phyloP scores from a whole-genome alignment of 2,113 vertebrate species.

The Actenoides hombroni region DNA sequence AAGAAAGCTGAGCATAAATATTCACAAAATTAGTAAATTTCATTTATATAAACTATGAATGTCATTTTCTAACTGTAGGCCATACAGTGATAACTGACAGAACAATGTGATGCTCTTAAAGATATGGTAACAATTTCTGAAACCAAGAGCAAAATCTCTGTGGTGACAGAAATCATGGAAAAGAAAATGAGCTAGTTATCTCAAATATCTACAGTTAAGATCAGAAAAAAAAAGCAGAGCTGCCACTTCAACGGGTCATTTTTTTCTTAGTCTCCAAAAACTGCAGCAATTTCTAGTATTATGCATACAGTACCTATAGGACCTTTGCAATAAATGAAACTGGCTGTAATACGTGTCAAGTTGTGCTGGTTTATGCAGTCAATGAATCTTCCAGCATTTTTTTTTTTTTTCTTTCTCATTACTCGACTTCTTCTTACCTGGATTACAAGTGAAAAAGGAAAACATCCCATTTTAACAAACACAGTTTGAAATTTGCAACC shows the following conservation, averaged over 20 bases:
- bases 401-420: background rate
- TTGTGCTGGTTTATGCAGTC: background rate
- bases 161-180: background rate
- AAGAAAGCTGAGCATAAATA: conserved; percentile 45
- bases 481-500: background rate
- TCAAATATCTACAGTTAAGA: background rate
- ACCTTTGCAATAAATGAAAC: background rate
- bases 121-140: background rate
- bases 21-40: conserved; percentile 18
- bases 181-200: background rate
- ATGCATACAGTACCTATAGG: background rate
- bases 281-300: conserved; percentile 37
- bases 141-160: background rate
- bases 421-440: background rate
- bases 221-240: background rate
- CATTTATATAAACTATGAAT: conserved; percentile 33
- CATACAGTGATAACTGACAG: background rate
- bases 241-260: background rate
- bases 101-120: conserved; percentile 5
- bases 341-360: background rate
- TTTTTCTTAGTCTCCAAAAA: background rate
- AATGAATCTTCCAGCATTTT: background rate
- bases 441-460: background rate
- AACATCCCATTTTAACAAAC: background rate
- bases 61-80: background rate